Evolutionary conservation across 2,797 vertebrate genomes (phyloP).

Genomic region (Macrochelys suwanniensis): DNA sequence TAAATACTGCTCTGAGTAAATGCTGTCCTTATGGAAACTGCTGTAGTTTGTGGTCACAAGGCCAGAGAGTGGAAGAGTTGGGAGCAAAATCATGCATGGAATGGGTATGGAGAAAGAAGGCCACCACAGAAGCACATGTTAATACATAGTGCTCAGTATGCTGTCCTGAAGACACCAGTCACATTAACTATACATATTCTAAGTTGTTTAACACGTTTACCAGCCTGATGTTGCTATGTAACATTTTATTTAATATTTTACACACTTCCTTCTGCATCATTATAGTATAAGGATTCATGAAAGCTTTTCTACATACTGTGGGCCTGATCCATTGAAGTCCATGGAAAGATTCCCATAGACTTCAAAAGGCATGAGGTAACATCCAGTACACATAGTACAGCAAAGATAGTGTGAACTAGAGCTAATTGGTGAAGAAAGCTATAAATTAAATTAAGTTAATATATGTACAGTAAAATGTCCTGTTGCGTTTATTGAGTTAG

Average conservation of each 20-base stretch:
- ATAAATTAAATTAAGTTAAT: slow-evolving; percentile 18
- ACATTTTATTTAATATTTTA: slow-evolving; percentile 42
- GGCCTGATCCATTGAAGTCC: neutral
- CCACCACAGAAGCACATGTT: neutral
- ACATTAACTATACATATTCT: neutral
- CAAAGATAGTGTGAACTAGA: neutral
- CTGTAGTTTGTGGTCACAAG: neutral
- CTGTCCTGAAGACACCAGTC: neutral
- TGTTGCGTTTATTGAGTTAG: slow-evolving; percentile 56
- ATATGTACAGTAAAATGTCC: neutral
- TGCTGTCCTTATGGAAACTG: neutral
- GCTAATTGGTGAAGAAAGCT: neutral
- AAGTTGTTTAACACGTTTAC: neutral
- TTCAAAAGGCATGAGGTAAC: neutral
- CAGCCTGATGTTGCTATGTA: neutral
- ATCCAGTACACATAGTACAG: neutral
- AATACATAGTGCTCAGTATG: neutral
- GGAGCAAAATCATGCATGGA: neutral
- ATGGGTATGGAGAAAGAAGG: neutral
- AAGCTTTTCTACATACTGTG: neutral
- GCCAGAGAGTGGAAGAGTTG: neutral
- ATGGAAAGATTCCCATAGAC: neutral
- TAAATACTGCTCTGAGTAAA: neutral
- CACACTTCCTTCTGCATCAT: slow-evolving; percentile 18
- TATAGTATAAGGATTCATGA: neutral